These are phyloP conservation scores for Anseranas semipalmata DNA, from an alignment of 2,113 vertebrate species.

Conservation along the genomic window DNA sequence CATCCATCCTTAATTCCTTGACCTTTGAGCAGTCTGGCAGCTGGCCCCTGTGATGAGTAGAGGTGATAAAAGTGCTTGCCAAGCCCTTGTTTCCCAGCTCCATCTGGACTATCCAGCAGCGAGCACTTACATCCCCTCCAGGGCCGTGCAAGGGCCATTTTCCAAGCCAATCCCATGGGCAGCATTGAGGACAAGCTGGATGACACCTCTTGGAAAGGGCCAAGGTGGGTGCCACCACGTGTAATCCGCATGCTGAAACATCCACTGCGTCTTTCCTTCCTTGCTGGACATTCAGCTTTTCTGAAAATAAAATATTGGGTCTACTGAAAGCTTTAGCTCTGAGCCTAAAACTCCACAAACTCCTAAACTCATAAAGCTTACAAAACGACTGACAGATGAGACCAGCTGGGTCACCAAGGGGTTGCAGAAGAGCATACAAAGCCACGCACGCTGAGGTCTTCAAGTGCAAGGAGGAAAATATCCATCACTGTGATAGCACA, in stretches of 20 bases:
- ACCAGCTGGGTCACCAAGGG: too few relatives aligned
- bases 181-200: fast-evolving
- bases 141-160: neutral
- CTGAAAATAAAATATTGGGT: neutral
- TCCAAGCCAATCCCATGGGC: neutral
- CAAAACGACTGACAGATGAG: neutral
- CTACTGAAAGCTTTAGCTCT: neutral
- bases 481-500: neutral
- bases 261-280: neutral
- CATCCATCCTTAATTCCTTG: slow-evolving; percentile 4
- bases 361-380: neutral
- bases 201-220: neutral
- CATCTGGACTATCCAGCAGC: neutral
- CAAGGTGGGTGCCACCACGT: neutral
- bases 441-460: neutral
- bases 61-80: neutral
- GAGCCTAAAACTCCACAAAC: neutral
- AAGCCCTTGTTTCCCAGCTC: slow-evolving; percentile 20
- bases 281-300: fast-evolving
- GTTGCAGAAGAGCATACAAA: neutral
- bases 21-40: slow-evolving; percentile 34
- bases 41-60: neutral
- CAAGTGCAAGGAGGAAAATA: neutral
- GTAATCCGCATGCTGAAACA: neutral
- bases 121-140: neutral